These are phyloP conservation scores for Aporrectodea caliginosa DNA, from an alignment of 1,140 invertebrate species.

Conservation along the genomic window DNA sequence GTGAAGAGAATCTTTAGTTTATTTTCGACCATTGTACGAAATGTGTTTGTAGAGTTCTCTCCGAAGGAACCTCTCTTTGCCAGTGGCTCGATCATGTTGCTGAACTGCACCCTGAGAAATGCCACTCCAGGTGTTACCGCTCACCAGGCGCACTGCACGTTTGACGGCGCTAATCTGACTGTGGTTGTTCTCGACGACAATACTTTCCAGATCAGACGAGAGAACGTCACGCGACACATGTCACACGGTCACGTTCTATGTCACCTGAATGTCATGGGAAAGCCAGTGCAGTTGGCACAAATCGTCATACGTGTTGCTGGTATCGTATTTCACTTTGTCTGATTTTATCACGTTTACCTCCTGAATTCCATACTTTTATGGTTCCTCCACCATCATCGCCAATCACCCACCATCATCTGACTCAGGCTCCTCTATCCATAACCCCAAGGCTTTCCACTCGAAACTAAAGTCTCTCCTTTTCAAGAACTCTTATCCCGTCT, in stretches of 20 bases:
- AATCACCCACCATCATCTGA: too few species aligned
- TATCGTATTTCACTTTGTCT: too few species aligned
- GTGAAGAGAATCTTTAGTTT: too few species aligned
- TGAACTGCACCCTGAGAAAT: not conserved
- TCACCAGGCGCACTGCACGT: not conserved
- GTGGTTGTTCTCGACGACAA: not conserved
- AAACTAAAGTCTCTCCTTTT: too few species aligned
- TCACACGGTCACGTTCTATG: not conserved
- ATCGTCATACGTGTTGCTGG: not conserved
- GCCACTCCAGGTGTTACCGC: not conserved
- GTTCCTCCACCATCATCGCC: too few species aligned
- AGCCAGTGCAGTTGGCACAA: not conserved
- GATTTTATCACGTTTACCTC: too few species aligned
- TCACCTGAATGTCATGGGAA: not conserved
- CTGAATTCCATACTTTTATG: too few species aligned
- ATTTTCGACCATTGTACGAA: too few species aligned
- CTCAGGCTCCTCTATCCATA: too few species aligned
- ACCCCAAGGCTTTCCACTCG: too few species aligned
- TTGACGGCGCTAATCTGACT: not conserved
- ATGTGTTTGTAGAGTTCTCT: not conserved
- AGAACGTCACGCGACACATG: not conserved
- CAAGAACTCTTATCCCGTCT: too few species aligned
- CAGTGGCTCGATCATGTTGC: not conserved
- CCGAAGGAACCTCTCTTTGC: not conserved
- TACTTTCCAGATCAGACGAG: not conserved